Conservation (phyloP, 2,888 invertebrate species). For the Meandrusa payeni region DNA sequence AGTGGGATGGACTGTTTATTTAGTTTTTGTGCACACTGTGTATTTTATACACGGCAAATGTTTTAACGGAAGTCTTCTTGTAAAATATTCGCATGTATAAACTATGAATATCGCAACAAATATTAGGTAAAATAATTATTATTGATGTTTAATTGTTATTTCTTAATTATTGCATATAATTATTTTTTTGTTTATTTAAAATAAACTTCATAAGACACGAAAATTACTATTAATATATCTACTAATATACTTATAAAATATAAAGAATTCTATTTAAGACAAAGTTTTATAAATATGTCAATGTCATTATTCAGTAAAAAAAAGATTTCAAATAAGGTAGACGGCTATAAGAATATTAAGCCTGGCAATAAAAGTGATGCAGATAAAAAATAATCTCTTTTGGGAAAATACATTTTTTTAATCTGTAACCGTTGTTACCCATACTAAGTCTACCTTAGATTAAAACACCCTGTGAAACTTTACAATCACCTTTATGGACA, state of each 20-base stretch:
- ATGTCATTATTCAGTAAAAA: no score
- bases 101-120: conserved; percentile 22
- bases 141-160: conserved; percentile 6
- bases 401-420: conserved; percentile 24
- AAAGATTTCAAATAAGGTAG: no score
- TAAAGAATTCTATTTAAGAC: no score
- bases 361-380: background rate
- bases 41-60: conserved; percentile 18
- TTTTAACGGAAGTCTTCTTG: background rate
- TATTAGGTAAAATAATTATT: conserved; percentile 1
- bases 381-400: conserved; percentile 15
- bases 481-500: conserved; percentile 43
- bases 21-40: conserved; percentile 16
- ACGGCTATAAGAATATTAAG: no score
- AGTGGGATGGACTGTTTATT: conserved; percentile 37
- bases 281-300: no score
- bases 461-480: conserved; percentile 75
- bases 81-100: conserved; percentile 11
- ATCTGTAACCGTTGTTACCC: conserved; percentile 36
- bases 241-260: conserved; percentile 4
- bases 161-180: conserved; percentile 13
- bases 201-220: conserved; percentile 7
- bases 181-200: conserved; percentile 7
- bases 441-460: conserved; percentile 74
- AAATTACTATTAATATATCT: conserved; percentile 4